Base-by-base conservation (phyloP, 2,888 invertebrate species). In the Eupithecia subfuscata region DNA sequence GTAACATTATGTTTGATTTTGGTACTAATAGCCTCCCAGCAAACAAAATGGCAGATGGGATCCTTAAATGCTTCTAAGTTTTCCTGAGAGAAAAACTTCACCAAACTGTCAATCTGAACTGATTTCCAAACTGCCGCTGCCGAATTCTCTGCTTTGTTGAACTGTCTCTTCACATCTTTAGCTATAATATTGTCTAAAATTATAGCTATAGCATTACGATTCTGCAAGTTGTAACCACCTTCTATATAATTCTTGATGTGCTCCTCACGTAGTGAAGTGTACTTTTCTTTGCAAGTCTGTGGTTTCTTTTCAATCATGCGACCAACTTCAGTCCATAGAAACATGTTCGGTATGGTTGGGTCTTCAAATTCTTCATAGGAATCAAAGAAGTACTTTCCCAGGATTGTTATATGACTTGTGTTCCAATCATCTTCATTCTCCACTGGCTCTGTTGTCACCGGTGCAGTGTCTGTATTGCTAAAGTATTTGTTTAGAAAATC, bases 291-390 rank as follows among this genome's bases (percentile, higher is more conserved):
- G 73, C 95, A 95, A 2, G 60, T 77, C 0, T 92, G 90, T 2
- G 92, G 86, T 40, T 84, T 86, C 80, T 91, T 92, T 63, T 92
- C 90, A 3, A 95, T 73, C 6, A 93, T 79, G 45, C 93, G 84
- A 0, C 93, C 91, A 7, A 95, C 88, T 87, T 95, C 95, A 8
- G 85, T 90, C 95, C 95, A 95, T 1, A 94, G 83, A 75, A 93
- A 94, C 71, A 84, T 86, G n/a, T 92, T 86, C 0, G 94, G 95
- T 70, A 95, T 92, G 0, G 92, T 91, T 0, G 80, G 80, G 80
- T 95, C 94, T 82, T 89, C 87, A 75, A 94, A 94, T 78, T 95
- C 95, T 56, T 92, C 86, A 40, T 91, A 91, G 67, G 92, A 92
- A 74, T 95, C 95, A 82, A 89, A 93, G 75, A 85, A 91, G 81